phyloP scores from a whole-genome alignment of 2,888 invertebrate species.

The Eupithecia insigniata region DNA sequence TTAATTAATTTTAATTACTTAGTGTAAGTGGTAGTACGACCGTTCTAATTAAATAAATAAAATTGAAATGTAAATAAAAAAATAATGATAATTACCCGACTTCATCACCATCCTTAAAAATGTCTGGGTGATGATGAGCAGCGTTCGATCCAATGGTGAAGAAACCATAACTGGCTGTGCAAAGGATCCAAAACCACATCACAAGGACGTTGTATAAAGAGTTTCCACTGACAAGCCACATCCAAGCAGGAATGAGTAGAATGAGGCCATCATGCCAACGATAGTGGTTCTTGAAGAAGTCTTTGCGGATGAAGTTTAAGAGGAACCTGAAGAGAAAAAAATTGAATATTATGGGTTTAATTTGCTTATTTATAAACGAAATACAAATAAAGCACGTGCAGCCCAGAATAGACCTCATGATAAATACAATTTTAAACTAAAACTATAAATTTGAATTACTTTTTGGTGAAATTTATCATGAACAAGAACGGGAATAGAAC shows the following conservation, averaged over 20 bases:
- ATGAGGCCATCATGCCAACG: conserved; percentile 68
- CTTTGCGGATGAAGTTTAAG: conserved; percentile 57
- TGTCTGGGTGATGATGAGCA: conserved; percentile 91
- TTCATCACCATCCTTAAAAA: conserved; percentile 90
- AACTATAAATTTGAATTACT: conserved; percentile 21
- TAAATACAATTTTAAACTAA: no score
- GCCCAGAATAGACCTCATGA: neutral
- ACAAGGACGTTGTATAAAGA: conserved; percentile 62
- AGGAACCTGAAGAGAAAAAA: conserved; percentile 54
- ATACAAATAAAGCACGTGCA: neutral
- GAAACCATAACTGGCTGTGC: conserved; percentile 85
- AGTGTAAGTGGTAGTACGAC: no score
- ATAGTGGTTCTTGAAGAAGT: conserved; percentile 61
- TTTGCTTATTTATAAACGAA: neutral
- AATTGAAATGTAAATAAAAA: no score
- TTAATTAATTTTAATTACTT: no score
- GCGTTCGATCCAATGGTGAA: conserved; percentile 87
- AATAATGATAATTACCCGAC: conserved; percentile 55
- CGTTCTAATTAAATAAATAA: no score
- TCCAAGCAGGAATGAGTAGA: conserved; percentile 70
- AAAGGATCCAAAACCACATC: conserved; percentile 83
- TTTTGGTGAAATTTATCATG: conserved; percentile 62
- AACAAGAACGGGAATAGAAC: conserved; percentile 67
- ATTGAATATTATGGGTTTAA: neutral
- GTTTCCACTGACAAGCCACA: conserved; percentile 66